Base-by-base conservation (phyloP, 2,113 vertebrate species). In the Corythaeola cristata region DNA sequence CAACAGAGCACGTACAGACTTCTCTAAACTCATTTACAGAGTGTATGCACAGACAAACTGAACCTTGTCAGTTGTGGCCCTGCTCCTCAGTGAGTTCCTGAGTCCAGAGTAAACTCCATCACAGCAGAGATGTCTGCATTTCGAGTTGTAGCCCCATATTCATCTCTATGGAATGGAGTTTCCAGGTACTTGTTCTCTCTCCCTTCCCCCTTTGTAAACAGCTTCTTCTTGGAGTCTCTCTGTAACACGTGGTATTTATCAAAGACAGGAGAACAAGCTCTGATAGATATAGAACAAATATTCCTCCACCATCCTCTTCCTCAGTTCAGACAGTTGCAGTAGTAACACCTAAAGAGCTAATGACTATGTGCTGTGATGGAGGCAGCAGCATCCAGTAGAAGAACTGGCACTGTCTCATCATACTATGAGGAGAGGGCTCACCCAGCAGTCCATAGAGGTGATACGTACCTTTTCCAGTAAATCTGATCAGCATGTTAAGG, bases 391-490 rank as follows among this genome's bases (percentile, higher is more conserved):
- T 47, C 28, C 66, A 58, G 52, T 8, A 62, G 41, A 10, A 55
- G 76, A 84, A 19, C 33, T 67, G 45, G 56, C 39, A 64, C 45
- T 73, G 58, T n/a, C 47, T n/a, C 69, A 78, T 15, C 53, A 26
- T 35, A 39, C 39, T 49, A 0, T 15, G 18, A 83, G 47, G 37
- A 71, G 4, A 59, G 16, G 47, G 22, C 56, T 90, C 64, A 45
- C 20, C 22, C 73, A 83, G 67, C 74, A 60, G 20, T 33, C 74
- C 41, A 55, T 1, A 58, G 58, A 83, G 28, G 22, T 30, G 50
- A 76, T 28, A 93, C 97, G 52, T 86, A 98, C 98, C 98, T 98
- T 98, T 87, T 98, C 98, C 96, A 98, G 82, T 85, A 98, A 96
- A 98, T 98, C 98, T 98, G 97, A 93, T 68, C 30, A 92, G 44